phyloP scores from a whole-genome alignment of 2,888 invertebrate species.

The Calephelis perditalis region DNA sequence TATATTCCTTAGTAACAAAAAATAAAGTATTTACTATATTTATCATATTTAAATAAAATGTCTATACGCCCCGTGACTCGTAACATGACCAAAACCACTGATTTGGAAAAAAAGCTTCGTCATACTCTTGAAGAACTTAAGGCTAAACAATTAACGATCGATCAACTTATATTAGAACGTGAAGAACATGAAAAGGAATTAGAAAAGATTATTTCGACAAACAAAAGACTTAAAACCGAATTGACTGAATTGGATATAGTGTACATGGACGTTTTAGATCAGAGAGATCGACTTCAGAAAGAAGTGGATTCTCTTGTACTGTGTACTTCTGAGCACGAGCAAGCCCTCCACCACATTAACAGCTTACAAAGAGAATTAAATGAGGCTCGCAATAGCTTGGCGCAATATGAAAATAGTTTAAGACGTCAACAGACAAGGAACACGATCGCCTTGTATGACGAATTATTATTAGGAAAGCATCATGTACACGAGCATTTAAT shows the following conservation, averaged over 20 bases:
- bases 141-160: not conserved
- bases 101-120: not conserved
- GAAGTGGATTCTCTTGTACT: not conserved
- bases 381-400: not conserved
- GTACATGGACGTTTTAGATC: not conserved
- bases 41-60: not conserved
- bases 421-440: too few relatives aligned
- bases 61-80: not conserved
- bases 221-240: constrained; percentile 1
- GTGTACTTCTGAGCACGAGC: not conserved
- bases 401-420: not conserved
- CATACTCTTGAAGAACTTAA: not conserved
- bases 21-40: not conserved
- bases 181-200: not conserved
- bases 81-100: not conserved
- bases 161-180: not conserved
- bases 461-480: too few relatives aligned
- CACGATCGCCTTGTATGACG: too few relatives aligned
- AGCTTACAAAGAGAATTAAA: not conserved
- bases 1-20: not conserved
- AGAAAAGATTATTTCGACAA: not conserved
- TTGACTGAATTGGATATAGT: not conserved
- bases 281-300: not conserved
- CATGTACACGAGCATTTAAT: too few relatives aligned
- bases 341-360: not conserved